A percentile compares a stretch with the other conserved stretches of the same genome.
Conservation (phyloP, 2,888 invertebrate genomes). For the Agrochola macilenta region DNA sequence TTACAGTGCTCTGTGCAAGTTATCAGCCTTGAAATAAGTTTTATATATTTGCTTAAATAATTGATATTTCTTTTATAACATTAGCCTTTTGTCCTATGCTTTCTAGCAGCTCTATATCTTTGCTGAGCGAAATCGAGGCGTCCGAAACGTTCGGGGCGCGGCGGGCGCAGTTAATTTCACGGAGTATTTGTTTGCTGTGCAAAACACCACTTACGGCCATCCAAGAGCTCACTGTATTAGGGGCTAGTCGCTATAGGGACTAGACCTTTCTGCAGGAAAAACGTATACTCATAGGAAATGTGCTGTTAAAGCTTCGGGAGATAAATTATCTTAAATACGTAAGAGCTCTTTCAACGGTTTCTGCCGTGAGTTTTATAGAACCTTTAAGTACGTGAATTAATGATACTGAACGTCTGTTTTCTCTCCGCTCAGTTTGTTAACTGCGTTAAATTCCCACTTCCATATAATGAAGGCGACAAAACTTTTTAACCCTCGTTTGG, state of each 20-base stretch:
- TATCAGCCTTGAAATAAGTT: not conserved
- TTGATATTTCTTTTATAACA: too few species aligned
- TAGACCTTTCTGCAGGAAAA: conserved; percentile 65
- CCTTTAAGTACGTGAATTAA: conserved; percentile 15
- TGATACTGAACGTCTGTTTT: not conserved
- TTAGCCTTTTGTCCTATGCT: not conserved
- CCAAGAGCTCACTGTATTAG: conserved; percentile 72
- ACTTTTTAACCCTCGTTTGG: conserved; percentile 23
- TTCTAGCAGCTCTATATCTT: conserved; percentile 56
- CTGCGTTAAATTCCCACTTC: conserved; percentile 18
- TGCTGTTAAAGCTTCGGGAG: conserved; percentile 48
- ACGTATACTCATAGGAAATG: conserved; percentile 54
- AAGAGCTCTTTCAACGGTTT: conserved; percentile 12
- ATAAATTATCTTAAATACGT: conserved; percentile 47
- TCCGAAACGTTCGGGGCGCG: conserved; percentile 77
- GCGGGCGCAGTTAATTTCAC: conserved; percentile 84
- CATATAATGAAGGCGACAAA: conserved; percentile 13
- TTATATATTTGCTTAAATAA: not conserved
- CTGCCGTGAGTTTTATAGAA: conserved; percentile 13
- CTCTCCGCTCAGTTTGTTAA: not conserved
- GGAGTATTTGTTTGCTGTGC: conserved; percentile 84
- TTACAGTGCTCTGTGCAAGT: too few species aligned
- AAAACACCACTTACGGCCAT: conserved; percentile 80
- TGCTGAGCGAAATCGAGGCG: conserved; percentile 71
- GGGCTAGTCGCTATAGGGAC: conserved; percentile 68